Base-by-base conservation (phyloP, 2,888 invertebrate species). In the Sceliomorpha sp. region DNA sequence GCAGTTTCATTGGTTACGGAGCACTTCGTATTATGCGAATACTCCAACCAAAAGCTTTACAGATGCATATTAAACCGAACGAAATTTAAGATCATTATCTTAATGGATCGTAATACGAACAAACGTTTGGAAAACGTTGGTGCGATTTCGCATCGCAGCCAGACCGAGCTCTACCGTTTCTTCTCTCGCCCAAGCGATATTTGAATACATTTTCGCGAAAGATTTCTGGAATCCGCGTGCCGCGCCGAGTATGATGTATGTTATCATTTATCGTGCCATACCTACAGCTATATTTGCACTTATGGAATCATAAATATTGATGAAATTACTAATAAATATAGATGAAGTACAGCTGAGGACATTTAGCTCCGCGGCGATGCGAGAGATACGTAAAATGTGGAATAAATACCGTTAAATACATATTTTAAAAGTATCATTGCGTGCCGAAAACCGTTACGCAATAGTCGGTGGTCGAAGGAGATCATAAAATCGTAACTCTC, bases 371-470 rank as follows among this genome's bases (percentile, higher is more conserved):
- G 8, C 3, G 48, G 39, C 47, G 60, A 67, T 67, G 40, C 50
- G 29, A 51, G 14, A 51, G 40, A 42, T 55, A 44, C 32, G 53
- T 59, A 68, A 56, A 60, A 47, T 20, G 24, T 39, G 17, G 45
- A 62, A 68, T 62, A 62, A 56, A 55, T 62, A 56, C 62, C 60
- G 68, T 68, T 68, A 51, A 62, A 58, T 32, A 24, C 44, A 45
- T 27, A 47, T 53, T 45, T 39, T 40, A 62, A 68, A 68, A 68
- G 50, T 68, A 50, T 12, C 45, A 62, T 62, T 68, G 68, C 60
- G 60, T 68, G 68, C 56, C 68, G 45, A 55, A 68, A 68, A 68
- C 68, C 68, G 68, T 68, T 68, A 68, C 60, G 60, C 60, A 50
- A 45, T 40, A 34, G 40, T 58, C 51, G 39, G 34, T 40, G 32